Evolutionary conservation across 2,888 invertebrate species (phyloP), one percentile per base, ranked within the genome.

Genomic region (Tricholauxania praeusta): DNA sequence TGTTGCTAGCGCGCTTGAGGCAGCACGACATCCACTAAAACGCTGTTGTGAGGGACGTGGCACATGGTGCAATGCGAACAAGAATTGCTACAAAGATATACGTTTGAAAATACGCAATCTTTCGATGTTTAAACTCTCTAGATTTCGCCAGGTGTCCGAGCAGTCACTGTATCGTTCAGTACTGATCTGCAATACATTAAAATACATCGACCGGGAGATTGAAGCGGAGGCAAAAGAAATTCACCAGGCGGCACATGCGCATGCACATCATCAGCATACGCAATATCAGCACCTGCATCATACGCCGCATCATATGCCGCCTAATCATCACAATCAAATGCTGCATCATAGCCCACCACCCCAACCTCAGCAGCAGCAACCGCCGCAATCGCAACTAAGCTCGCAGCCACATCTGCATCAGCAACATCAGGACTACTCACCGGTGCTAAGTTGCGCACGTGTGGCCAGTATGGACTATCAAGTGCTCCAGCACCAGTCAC

Each of bases 141-240:
- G 95, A 81, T 93, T 94, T 83, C 91, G 96, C 71, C 96, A 96
- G 87, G 94, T 94, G 79, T 94, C 95, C 72, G 96, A 97, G 86
- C 96, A 96, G 59, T 95, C 95, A 75, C 89, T 97, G 74, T 91
- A 95, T 81, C 92, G 96, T 76, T 96, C 96, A 64, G 97, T 97
- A 84, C 92, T 97, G 76, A 96, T 97, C 82, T 96, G 96, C 89
- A 97, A 97, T 88, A 96, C 97, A 72, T 87, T 97, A 78, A 92
- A 96, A 85, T 92, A 93, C 85, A 93, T 96, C 83, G 96, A 96
- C 88, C 91, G 93, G 72, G 96, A 97, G 88, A 94, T 97, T 91
- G 95, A 95, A 86, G 89, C 91, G 74, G 92, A 92, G 85, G 90
- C 89, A 78, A 85, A 87, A 79, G 87, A 85, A 80, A 55, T 86